Conservation (phyloP, 2,113 vertebrate species). For the Pavo muticus region DNA sequence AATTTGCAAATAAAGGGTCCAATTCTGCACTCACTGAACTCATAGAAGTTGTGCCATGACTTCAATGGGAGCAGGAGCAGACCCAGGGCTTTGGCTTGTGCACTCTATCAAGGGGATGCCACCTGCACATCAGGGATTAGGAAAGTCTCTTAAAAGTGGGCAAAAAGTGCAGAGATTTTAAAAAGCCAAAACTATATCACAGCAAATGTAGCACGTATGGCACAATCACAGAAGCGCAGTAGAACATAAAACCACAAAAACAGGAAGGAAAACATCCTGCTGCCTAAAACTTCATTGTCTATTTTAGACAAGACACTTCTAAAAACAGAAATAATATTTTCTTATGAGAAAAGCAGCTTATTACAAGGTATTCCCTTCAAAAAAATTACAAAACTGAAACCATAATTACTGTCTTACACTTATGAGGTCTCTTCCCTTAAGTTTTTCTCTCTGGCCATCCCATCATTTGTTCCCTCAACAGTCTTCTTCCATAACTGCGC, state of each 20-base stretch:
- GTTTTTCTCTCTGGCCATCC: not conserved
- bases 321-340: not conserved
- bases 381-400: not conserved
- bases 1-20: slow-evolving; percentile 69
- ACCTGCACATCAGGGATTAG: slow-evolving; percentile 69
- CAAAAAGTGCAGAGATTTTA: slow-evolving; percentile 54
- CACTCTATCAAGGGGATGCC: slow-evolving; percentile 63
- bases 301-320: slow-evolving; percentile 23
- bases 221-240: slow-evolving; percentile 41
- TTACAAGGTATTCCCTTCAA: not conserved
- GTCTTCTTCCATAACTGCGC: not conserved
- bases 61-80: slow-evolving; percentile 72
- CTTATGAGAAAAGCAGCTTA: not conserved
- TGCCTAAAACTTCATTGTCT: not conserved
- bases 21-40: slow-evolving; percentile 74
- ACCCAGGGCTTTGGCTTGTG: slow-evolving; percentile 61
- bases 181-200: slow-evolving; percentile 54
- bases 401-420: not conserved
- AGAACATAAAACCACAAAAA: slow-evolving; percentile 52
- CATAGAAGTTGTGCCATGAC: slow-evolving; percentile 69
- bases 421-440: not conserved
- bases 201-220: slow-evolving; percentile 53
- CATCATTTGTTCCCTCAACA: not conserved
- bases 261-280: slow-evolving; percentile 7
- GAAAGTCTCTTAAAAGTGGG: slow-evolving; percentile 59